These are phyloP conservation scores for Gouania willdenowi DNA, from an alignment of 2,797 vertebrate genomes.

Conservation along the genomic window DNA sequence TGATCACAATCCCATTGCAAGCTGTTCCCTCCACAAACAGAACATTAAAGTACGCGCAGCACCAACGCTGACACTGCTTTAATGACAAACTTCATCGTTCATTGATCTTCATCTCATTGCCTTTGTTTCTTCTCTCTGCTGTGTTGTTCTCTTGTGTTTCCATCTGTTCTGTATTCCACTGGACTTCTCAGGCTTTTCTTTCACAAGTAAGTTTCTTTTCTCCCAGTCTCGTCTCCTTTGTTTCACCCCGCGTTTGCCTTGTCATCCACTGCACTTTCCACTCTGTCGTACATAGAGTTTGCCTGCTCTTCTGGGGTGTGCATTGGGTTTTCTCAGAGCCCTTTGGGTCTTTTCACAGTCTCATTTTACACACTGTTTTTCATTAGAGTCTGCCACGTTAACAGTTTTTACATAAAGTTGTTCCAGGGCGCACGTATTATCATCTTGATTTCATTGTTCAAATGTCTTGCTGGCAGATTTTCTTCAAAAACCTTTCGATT, in stretches of 20 bases:
- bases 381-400: too few relatives aligned
- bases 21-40: too few relatives aligned
- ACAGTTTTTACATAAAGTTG: neutral
- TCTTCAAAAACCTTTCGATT: too few relatives aligned
- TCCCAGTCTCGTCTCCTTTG: slow-evolving; percentile 10
- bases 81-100: slow-evolving; percentile 29
- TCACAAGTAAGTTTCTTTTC: slow-evolving; percentile 92
- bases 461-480: too few relatives aligned
- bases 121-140: slow-evolving; percentile 69
- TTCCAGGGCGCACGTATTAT: neutral
- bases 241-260: slow-evolving; percentile 13
- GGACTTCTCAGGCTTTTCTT: slow-evolving; percentile 86
- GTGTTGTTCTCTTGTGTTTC: slow-evolving; percentile 54
- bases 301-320: too few relatives aligned
- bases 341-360: too few relatives aligned
- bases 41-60: neutral
- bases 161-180: slow-evolving; percentile 85
- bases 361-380: too few relatives aligned
- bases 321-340: too few relatives aligned
- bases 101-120: slow-evolving; percentile 68
- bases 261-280: too few relatives aligned
- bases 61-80: neutral
- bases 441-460: too few relatives aligned
- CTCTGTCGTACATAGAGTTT: too few relatives aligned
- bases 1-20: too few relatives aligned